Evolutionary conservation across 1,140 invertebrate genomes (phyloP), one percentile per base, ranked within the genome.

Genomic region (Hypsibius dujardini): DNA sequence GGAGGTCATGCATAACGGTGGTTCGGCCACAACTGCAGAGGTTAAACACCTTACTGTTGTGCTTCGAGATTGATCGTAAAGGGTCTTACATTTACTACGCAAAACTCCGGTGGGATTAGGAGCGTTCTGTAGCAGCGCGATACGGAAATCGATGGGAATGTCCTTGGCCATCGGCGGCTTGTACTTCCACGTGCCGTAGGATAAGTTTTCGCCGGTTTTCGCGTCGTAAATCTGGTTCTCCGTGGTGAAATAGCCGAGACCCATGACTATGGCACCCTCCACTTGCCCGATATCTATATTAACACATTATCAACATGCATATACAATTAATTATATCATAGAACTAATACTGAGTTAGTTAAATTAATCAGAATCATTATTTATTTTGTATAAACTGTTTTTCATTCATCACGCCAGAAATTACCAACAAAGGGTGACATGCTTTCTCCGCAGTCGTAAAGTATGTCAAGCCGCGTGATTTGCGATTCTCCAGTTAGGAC

Each of bases 11-110:
- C 95, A 95, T 15, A 97, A 79, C 0, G 93, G 93, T 2, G 93
- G 93, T 80, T 97, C 94, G 1, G 93, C 94, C 69, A 96, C 87
- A 74, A 91, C 94, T 90, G 90, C 75, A 72, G 82, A 79, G n/a
- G n/a, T n/a, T n/a, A n/a, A n/a, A n/a, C n/a, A n/a, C n/a, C n/a
- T n/a, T n/a, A n/a, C n/a, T n/a, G n/a, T n/a, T n/a, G n/a, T n/a
- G n/a, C n/a, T n/a, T n/a, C n/a, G n/a, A n/a, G n/a, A n/a, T n/a
- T n/a, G n/a, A n/a, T n/a, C n/a, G n/a, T n/a, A n/a, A n/a, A n/a
- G n/a, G n/a, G n/a, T n/a, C n/a, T n/a, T 82, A 90, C 88, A 84
- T 85, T 90, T 91, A 1, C 88, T 89, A 46, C 87, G 81, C 42
- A 89, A 79, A 56, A 90, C 84, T 7, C 88, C 88, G n/a, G 80